A percentile compares a stretch with the other conserved stretches of the same genome.
phyloP scores from a whole-genome alignment of 2,797 vertebrate species.

The Bothrops alternatus region DNA sequence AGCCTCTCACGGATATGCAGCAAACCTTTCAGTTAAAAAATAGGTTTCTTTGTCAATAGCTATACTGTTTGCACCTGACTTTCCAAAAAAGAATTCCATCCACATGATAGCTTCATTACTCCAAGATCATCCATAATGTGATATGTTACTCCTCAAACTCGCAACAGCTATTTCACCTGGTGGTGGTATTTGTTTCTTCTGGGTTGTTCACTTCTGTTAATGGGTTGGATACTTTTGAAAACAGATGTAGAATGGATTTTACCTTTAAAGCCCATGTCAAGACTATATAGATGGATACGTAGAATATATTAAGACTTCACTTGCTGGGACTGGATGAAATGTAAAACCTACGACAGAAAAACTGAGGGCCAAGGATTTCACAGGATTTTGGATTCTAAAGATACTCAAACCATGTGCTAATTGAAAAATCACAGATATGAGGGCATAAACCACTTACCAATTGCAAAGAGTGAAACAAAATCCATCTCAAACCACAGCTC shows the following conservation, averaged over 20 bases:
- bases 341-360: neutral
- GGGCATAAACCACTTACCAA: neutral
- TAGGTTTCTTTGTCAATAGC: neutral
- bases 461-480: neutral
- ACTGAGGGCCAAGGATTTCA: neutral
- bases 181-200: no score
- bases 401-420: neutral
- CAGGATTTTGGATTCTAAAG: neutral
- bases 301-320: neutral
- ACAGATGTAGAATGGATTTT: neutral
- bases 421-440: neutral
- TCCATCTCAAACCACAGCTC: no score
- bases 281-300: neutral
- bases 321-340: neutral
- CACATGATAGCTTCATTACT: neutral
- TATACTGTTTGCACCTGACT: neutral
- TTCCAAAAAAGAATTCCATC: neutral
- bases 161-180: neutral
- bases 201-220: neutral
- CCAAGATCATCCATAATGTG: neutral
- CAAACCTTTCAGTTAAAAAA: neutral
- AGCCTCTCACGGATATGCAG: neutral
- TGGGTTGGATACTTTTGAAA: neutral
- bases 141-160: neutral
- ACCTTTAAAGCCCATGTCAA: neutral